Base-by-base conservation (phyloP, 2,797 vertebrate genomes). In the Melanotaenia nigrans region DNA sequence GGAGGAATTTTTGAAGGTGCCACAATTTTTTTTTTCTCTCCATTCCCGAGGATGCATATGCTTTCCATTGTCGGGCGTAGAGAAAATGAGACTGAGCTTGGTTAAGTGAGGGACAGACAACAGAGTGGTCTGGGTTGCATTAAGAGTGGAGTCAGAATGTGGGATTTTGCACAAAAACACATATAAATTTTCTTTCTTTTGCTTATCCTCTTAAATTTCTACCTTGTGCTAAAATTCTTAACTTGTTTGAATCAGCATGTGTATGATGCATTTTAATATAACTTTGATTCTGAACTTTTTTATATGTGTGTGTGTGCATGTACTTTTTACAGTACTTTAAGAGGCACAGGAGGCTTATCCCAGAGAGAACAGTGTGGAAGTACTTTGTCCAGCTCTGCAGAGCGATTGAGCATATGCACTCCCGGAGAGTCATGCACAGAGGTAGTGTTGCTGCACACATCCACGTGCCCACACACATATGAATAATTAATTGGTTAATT, bases 311-410 rank as follows among this genome's bases (percentile, higher is more conserved):
- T 71, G 28, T 67, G 24, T 78, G 42, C 68, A 6, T 85, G 82
- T 75, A 70, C 77, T 55, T 77, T 51, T 56, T 87, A 40, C 89
- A 99, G 98, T 97, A 99, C 93, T 99, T 99, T 94, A 99, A 99
- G 94, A 99, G 98, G 84, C 96, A 99, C 88, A 96, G 96, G 92
- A 94, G 96, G 73, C 92, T 99, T 83, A 99, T 99, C 87, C 97
- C 97, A n/a, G 98, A 99, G 91, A 96, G 96, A 90, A 98, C 97
- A 0, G 96, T 99, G 71, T 99, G 97, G 97, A 99, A 99, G 82
- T 99, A 99, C 91, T 99, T 99, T 82, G 97, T 99, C 82, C 98
- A 99, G 89, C 96, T 99, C 63, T 99, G 98, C 95, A 99, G 98
- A 68, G 98, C 98, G 0, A 88, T 99, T 85, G 97, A 99, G 82